Evolutionary conservation across 2,797 vertebrate species (phyloP).

Genomic region (Takifugu rubripes): DNA sequence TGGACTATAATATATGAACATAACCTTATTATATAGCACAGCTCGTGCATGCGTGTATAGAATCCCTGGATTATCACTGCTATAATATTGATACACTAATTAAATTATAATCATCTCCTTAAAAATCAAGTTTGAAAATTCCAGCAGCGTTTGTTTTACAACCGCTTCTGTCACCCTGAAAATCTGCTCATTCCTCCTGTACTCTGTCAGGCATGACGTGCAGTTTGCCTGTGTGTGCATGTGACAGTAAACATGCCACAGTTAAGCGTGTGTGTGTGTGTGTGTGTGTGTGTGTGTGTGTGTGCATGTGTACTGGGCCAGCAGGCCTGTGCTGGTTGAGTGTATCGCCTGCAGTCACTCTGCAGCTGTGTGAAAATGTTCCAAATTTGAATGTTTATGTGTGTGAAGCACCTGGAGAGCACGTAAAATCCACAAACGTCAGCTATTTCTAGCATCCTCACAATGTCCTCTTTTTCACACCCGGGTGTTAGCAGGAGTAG

Average conservation of each 20-base stretch:
- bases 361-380: slow-evolving; percentile 79
- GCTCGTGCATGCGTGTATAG: too few relatives aligned
- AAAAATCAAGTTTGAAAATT: too few relatives aligned
- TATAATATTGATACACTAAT: too few relatives aligned
- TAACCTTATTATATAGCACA: too few relatives aligned
- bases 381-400: slow-evolving; percentile 69
- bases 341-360: slow-evolving; percentile 69
- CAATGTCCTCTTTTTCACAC: slow-evolving; percentile 67
- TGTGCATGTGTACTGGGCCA: slow-evolving; percentile 54
- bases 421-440: slow-evolving; percentile 78
- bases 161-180: not conserved
- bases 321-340: slow-evolving; percentile 78
- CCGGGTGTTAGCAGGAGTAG: slow-evolving; percentile 45
- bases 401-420: slow-evolving; percentile 80
- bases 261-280: slow-evolving; percentile 29
- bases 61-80: too few relatives aligned
- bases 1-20: slow-evolving; percentile 68
- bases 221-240: slow-evolving; percentile 17
- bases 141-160: not conserved
- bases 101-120: too few relatives aligned
- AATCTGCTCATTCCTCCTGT: slow-evolving; percentile 7
- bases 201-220: slow-evolving; percentile 4
- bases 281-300: slow-evolving; percentile 34
- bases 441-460: slow-evolving; percentile 72
- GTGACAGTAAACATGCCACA: slow-evolving; percentile 46